phyloP scores from a whole-genome alignment of 2,113 vertebrate genomes.

The Xyliphius kryptos region DNA sequence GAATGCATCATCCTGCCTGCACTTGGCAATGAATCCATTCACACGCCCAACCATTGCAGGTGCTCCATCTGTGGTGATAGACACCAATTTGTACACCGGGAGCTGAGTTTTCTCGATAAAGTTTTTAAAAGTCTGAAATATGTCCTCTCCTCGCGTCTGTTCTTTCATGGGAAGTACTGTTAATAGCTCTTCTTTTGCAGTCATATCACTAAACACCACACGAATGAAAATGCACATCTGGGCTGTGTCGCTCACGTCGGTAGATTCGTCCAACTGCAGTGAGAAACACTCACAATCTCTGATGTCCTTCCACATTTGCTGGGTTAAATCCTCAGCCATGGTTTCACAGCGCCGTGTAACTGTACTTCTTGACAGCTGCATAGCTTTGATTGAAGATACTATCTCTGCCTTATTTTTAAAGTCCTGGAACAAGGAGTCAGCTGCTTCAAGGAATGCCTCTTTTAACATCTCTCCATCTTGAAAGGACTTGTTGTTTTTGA shows the following conservation, averaged over 20 bases:
- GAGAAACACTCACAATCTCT: constrained; percentile 24
- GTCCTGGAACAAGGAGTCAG: constrained; percentile 10
- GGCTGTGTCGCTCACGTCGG: constrained; percentile 17
- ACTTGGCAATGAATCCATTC: background rate
- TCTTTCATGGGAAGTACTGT: too few species aligned
- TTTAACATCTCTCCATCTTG: too few species aligned
- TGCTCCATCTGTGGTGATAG: too few species aligned
- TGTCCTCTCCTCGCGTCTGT: too few species aligned
- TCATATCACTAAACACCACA: background rate
- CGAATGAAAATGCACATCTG: constrained; percentile 25
- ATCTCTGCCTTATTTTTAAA: constrained; percentile 24
- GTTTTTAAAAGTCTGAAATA: too few species aligned
- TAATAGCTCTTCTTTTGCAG: too few species aligned
- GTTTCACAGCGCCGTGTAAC: constrained; percentile 2
- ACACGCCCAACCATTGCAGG: too few species aligned
- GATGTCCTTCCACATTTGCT: constrained; percentile 27
- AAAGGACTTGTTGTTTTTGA: constrained; percentile 11
- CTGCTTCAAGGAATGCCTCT: constrained; percentile 11
- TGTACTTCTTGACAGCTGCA: constrained; percentile 5
- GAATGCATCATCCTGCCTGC: constrained; percentile 16
- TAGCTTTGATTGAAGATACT: constrained; percentile 4
- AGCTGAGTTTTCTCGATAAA: too few species aligned
- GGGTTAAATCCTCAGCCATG: constrained; percentile 9
- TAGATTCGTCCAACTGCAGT: constrained; percentile 30
- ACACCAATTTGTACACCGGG: too few species aligned